A percentile compares a stretch with the other conserved stretches of the same genome.
phyloP scores from a whole-genome alignment of 2,797 vertebrate species.

The Octomys mimax region DNA sequence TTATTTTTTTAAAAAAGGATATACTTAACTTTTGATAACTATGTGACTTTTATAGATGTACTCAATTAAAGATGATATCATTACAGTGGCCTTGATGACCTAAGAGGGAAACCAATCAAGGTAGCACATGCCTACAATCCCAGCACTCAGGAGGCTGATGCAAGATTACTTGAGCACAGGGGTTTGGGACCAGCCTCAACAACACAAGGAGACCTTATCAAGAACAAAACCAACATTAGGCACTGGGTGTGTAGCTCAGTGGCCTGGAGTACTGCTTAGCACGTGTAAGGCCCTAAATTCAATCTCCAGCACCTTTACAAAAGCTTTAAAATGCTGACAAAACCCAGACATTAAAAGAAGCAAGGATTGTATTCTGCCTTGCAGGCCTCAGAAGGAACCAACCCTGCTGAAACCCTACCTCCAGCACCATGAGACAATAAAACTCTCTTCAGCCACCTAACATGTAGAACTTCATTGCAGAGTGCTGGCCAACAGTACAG shows the following conservation, averaged over 20 bases:
- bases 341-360: neutral
- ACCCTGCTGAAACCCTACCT: neutral
- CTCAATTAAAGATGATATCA: too few species aligned
- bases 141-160: neutral
- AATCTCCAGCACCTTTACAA: neutral
- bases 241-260: neutral
- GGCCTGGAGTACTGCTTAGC: neutral
- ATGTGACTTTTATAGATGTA: too few species aligned
- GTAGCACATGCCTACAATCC: neutral
- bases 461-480: neutral
- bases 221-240: neutral
- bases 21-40: too few species aligned
- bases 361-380: neutral
- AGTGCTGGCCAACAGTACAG: neutral
- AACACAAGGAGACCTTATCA: neutral
- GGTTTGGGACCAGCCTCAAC: neutral
- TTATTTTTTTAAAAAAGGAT: too few species aligned
- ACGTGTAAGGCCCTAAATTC: neutral
- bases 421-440: neutral
- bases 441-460: neutral
- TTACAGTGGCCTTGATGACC: too few species aligned
- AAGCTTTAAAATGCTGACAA: neutral
- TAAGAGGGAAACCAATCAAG: neutral
- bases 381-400: neutral
- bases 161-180: neutral